Evolutionary conservation across 1,140 invertebrate species (phyloP).

Genomic region (Marisa cornuarietis): DNA sequence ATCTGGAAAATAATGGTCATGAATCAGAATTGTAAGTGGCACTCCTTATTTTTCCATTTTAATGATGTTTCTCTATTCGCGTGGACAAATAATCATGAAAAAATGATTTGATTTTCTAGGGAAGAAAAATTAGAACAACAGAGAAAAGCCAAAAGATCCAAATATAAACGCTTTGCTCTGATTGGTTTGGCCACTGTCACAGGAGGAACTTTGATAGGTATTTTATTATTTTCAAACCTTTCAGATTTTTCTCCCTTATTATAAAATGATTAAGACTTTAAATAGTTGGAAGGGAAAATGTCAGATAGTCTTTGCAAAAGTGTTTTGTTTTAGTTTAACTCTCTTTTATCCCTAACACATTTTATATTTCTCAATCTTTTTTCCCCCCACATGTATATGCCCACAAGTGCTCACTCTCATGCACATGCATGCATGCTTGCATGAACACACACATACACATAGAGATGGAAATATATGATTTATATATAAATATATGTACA

Average conservation of each 20-base stretch:
- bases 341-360: too few relatives aligned
- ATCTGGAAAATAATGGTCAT: too few relatives aligned
- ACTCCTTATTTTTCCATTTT: too few relatives aligned
- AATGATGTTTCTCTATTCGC: too few relatives aligned
- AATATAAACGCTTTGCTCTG: conserved; percentile 73
- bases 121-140: conserved; percentile 65
- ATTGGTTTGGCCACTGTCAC: conserved; percentile 75
- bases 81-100: not conserved
- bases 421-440: too few relatives aligned
- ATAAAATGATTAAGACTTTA: too few relatives aligned
- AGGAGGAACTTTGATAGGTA: conserved; percentile 74
- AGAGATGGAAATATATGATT: not conserved
- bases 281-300: too few relatives aligned
- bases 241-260: too few relatives aligned
- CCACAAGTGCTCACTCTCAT: not conserved
- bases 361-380: too few relatives aligned
- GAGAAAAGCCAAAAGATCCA: conserved; percentile 68
- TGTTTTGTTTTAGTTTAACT: too few relatives aligned
- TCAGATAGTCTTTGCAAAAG: not conserved
- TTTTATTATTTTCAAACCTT: not conserved
- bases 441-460: not conserved
- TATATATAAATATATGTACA: not conserved
- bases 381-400: not conserved
- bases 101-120: conserved; percentile 42
- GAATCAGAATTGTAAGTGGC: too few relatives aligned